Conservation (phyloP, 1,140 invertebrate species). For the Brachionus calyciflorus region DNA sequence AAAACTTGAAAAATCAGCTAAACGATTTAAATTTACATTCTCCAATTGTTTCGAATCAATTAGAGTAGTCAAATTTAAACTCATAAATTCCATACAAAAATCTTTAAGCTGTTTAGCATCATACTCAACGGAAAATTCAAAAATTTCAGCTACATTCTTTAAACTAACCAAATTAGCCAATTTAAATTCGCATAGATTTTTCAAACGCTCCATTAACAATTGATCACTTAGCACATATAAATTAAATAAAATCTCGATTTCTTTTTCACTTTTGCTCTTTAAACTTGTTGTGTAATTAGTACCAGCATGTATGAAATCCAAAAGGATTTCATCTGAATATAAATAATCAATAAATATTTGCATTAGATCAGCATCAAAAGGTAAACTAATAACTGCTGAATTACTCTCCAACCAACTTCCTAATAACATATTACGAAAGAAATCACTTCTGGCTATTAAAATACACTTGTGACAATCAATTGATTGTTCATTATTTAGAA, state of each 20-base stretch:
- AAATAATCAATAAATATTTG: slow-evolving; percentile 68
- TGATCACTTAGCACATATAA: slow-evolving; percentile 71
- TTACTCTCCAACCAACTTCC: slow-evolving; percentile 67
- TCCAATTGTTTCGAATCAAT: slow-evolving; percentile 63
- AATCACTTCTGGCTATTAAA: slow-evolving; percentile 69
- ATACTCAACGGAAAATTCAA: slow-evolving; percentile 66
- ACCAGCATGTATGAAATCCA: slow-evolving; percentile 22
- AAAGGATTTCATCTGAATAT: slow-evolving; percentile 66
- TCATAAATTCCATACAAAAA: slow-evolving; percentile 70
- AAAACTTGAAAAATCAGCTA: slow-evolving; percentile 16
- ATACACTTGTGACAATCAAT: slow-evolving; percentile 72
- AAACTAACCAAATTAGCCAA: slow-evolving; percentile 66
- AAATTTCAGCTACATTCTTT: slow-evolving; percentile 69
- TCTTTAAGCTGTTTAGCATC: slow-evolving; percentile 69
- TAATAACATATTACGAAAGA: slow-evolving; percentile 73
- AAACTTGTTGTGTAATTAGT: neutral
- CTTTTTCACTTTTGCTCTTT: slow-evolving; percentile 57
- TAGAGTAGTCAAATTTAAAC: slow-evolving; percentile 68
- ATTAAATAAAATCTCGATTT: slow-evolving; percentile 67
- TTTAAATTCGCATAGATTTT: slow-evolving; percentile 68
- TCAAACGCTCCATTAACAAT: slow-evolving; percentile 67
- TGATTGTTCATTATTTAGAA: slow-evolving; percentile 64
- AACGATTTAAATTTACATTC: slow-evolving; percentile 54
- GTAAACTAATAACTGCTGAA: slow-evolving; percentile 53
- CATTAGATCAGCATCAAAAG: slow-evolving; percentile 63